phyloP scores from a whole-genome alignment of 2,797 vertebrate species.

The Characodon lateralis region DNA sequence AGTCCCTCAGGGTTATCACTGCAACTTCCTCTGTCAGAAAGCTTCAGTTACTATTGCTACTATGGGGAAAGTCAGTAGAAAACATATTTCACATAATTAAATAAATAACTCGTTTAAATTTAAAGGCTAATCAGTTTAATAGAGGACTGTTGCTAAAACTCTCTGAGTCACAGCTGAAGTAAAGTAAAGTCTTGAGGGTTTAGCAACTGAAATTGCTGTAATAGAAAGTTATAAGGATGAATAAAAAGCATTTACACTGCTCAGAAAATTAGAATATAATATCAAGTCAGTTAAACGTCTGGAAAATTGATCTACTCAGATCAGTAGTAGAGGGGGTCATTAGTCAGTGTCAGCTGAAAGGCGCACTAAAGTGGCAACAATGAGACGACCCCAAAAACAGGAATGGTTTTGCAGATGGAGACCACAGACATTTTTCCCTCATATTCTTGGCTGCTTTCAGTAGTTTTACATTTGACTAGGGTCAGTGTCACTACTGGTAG shows the following conservation, averaged over 20 bases:
- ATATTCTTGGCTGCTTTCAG: too few species aligned
- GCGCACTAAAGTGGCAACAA: too few species aligned
- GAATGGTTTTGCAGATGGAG: too few species aligned
- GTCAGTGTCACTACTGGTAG: too few species aligned
- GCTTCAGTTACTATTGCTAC: slow-evolving; percentile 18
- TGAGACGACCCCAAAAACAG: too few species aligned
- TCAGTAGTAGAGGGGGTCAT: too few species aligned
- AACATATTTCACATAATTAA: slow-evolving; percentile 1
- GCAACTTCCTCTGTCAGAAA: slow-evolving; percentile 24
- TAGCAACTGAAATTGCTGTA: not conserved
- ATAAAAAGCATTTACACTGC: not conserved
- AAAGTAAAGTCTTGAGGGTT: not conserved
- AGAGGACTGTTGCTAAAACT: not conserved
- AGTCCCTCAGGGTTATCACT: slow-evolving; percentile 36
- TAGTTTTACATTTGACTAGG: too few species aligned
- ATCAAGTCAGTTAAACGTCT: too few species aligned
- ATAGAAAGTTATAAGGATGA: not conserved
- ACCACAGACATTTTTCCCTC: too few species aligned
- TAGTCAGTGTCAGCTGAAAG: too few species aligned
- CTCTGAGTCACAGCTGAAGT: slow-evolving; percentile 1
- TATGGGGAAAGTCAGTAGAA: not conserved
- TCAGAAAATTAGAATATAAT: too few species aligned
- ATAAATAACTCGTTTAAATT: slow-evolving; percentile 3
- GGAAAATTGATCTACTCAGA: too few species aligned
- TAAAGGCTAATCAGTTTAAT: not conserved